A percentile compares a stretch with the other conserved stretches of the same genome.
These are phyloP conservation scores for Gobius niger DNA, from an alignment of 2,113 vertebrate species.

Conservation along the genomic window DNA sequence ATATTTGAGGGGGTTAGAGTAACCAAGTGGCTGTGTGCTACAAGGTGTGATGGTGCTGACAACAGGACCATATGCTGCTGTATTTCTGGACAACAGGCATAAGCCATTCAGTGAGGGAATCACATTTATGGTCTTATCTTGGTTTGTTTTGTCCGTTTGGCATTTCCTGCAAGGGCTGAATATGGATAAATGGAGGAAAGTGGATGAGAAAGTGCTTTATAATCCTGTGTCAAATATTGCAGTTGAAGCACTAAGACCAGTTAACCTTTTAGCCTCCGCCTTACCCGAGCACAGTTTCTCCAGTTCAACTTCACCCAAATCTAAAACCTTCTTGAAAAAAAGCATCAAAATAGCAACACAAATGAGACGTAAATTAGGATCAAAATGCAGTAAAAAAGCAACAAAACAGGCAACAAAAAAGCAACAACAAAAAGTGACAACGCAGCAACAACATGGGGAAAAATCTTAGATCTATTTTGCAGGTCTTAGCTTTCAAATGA, in stretches of 20 bases:
- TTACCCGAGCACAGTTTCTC: no score
- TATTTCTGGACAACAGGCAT: slow-evolving; percentile 29
- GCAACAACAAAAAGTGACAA: no score
- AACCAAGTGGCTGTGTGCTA: slow-evolving; percentile 13
- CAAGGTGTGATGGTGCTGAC: slow-evolving; percentile 64
- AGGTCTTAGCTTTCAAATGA: no score
- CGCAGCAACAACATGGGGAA: no score
- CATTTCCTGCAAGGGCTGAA: background rate
- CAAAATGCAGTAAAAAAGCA: no score
- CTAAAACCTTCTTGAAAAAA: no score
- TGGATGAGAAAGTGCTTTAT: background rate
- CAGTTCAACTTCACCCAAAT: no score
- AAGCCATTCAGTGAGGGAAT: background rate
- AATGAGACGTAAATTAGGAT: no score
- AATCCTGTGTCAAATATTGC: background rate
- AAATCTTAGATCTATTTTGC: no score
- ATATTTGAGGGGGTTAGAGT: background rate
- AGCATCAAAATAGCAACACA: no score
- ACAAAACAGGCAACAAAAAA: no score
- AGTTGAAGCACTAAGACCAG: background rate
- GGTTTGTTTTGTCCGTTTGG: background rate
- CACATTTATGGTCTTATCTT: background rate
- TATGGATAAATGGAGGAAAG: background rate
- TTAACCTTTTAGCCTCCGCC: no score
- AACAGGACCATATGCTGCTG: slow-evolving; percentile 64